Evolutionary conservation across 2,113 vertebrate species (phyloP), one percentile per base, ranked within the genome.

Genomic region (Semicossyphus pulcher): DNA sequence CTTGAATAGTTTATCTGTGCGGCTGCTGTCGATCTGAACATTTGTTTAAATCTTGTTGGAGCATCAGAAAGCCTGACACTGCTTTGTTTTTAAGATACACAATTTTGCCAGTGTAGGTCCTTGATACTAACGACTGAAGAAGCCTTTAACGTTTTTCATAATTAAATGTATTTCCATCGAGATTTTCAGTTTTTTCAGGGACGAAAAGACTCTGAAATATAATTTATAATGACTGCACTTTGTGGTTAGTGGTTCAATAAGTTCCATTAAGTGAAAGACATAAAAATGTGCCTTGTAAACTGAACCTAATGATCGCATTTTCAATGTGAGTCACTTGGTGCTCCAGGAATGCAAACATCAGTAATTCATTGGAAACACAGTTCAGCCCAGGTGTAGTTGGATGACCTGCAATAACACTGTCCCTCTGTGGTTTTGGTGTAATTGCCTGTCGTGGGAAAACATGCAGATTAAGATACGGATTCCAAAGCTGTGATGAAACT

Each of bases 401-500:
- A 18, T 42, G 52, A 37, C 29, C 29, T 58, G 29, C 23, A 29
- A 3, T 26, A 14, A 60, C 1, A 16, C 6, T 20, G 15, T 3
- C 12, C 45, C 10, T n/a, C 15, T 8, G 29, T 16, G 18, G 23
- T 37, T 36, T 36, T 16, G 48, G 4, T 9, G 10, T 34, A 32
- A 20, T 12, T 41, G 20, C 3, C 15, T 32, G 60, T 59, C 3
- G 31, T 71, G 62, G 81, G 76, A 81, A 81, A 64, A 23, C 4
- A 2, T 36, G 7, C 21, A 25, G 42, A 77, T 78, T 36, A 18
- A 56, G 29, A 65, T 28, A 21, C 6, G 9, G 25, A 73, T 80
- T 83, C 54, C 76, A 54, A 39, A 58, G 61, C 72, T 53, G 70
- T 71, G 79, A 87, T 74, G 57, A 78, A 78, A 63, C 76, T 70